These are phyloP conservation scores for Hystrix brachyura DNA, from an alignment of 2,113 vertebrate genomes.

Conservation along the genomic window DNA sequence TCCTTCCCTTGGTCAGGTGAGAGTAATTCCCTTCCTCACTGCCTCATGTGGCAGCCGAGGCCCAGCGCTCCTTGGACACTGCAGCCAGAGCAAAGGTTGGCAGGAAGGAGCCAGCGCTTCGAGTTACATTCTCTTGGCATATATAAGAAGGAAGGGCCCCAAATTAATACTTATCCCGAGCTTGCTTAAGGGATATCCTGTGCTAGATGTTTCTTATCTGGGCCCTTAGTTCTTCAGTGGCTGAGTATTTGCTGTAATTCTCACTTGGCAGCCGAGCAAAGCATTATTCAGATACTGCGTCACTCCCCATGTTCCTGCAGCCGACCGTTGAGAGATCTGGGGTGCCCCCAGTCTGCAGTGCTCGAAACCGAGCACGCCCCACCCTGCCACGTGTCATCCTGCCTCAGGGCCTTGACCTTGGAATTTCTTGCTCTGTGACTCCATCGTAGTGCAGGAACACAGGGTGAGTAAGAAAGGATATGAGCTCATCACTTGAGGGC, in stretches of 20 bases:
- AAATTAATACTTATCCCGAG: neutral
- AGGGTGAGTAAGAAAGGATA: neutral
- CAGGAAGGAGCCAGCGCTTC: neutral
- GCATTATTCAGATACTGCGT: neutral
- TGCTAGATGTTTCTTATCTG: neutral
- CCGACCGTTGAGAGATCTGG: neutral
- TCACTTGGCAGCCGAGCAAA: neutral
- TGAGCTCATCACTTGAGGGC: neutral
- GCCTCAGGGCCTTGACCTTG: neutral
- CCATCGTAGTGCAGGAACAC: neutral
- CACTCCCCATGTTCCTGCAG: neutral
- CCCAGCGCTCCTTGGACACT: neutral
- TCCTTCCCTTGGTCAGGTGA: neutral
- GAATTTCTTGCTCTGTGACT: neutral
- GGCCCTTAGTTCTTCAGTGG: neutral
- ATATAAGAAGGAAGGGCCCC: neutral
- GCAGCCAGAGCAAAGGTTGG: neutral
- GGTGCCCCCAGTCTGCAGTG: neutral
- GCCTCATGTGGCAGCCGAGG: neutral
- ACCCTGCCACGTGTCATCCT: rapidly evolving
- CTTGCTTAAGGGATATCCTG: neutral
- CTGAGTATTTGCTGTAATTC: neutral
- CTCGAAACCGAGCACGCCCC: neutral
- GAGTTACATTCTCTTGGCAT: neutral
- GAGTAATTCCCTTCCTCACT: neutral